Evolutionary conservation across 2,797 vertebrate genomes (phyloP).

Genomic region (Rhyacichthys aspro): DNA sequence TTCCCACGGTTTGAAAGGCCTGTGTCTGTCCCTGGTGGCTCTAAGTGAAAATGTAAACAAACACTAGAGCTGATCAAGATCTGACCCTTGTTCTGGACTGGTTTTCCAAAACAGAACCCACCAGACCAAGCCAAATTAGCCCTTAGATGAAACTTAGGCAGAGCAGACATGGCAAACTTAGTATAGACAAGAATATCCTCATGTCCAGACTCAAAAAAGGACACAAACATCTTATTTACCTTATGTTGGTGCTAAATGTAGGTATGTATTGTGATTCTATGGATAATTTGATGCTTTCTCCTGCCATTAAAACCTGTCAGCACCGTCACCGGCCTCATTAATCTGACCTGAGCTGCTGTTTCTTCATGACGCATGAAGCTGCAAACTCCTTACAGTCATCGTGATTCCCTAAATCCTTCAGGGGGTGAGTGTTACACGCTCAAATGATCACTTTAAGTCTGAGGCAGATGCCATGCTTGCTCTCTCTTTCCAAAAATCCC

Average conservation of each 20-base stretch:
- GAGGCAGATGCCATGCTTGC: slow-evolving; percentile 17
- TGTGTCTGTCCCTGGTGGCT: slow-evolving; percentile 45
- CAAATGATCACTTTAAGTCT: slow-evolving; percentile 19
- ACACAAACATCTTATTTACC: no score
- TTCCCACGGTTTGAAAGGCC: slow-evolving; percentile 63
- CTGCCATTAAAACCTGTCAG: not conserved
- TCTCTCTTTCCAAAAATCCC: slow-evolving; percentile 32
- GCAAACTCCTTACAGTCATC: slow-evolving; percentile 24
- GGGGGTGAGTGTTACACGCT: slow-evolving; percentile 23
- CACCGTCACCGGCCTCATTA: not conserved
- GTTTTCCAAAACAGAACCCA: slow-evolving; percentile 70
- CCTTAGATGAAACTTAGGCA: not conserved
- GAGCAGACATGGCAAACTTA: no score
- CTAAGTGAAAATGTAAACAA: slow-evolving; percentile 62
- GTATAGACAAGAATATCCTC: no score
- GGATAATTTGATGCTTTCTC: not conserved
- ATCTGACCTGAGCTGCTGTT: slow-evolving; percentile 14
- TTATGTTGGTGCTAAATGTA: no score
- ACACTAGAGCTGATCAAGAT: slow-evolving; percentile 46
- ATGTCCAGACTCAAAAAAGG: no score
- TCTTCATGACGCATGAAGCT: slow-evolving; percentile 21
- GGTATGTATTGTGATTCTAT: not conserved
- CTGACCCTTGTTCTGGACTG: slow-evolving; percentile 32
- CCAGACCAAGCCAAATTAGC: slow-evolving; percentile 54
- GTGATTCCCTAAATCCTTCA: slow-evolving; percentile 37